Evolutionary conservation across 1,140 invertebrate species (phyloP), one percentile per base, ranked within the genome.

Genomic region (Meloidogyne chitwoodi): DNA sequence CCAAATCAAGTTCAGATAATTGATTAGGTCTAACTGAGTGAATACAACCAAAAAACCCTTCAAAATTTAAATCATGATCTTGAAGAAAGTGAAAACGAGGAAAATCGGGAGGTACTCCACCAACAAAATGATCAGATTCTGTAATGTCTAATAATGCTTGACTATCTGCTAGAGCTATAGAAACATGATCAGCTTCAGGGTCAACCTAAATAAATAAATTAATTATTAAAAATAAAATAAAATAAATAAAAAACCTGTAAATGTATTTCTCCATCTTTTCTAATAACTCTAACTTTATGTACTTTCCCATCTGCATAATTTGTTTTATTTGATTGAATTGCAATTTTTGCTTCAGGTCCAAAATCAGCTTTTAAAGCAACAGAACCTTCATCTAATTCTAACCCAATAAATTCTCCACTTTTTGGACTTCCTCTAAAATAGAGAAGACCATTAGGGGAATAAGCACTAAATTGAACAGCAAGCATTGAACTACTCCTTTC

Each of bases 31-130:
- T 81, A 14, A 86, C 84, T n/a, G 77, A 76, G 14, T 83, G 80
- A 61, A 86, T 83, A 69, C 85, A 86, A n/a, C 85, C 85, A 75
- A 87, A 85, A 75, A 86, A 86, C 44, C 85, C 85, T 41, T 75
- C 66, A 79, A 87, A 86, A 31, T 76, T 48, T 24, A 86, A 81
- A n/a, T 80, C 75, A 24, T 81, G 68, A 22, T 41, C 41, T 26
- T 75, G 63, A 19, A 38, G 24, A 41, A 86, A 86, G 14, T 71
- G 41, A 16, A 61, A 16, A n/a, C 61, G 68, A 44, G 84, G 66
- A 34, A 77, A 84, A 34, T 82, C 77, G 8, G 81, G 74, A 24
- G 85, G 86, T 31, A 86, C 81, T 61, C 85, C 85, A 19, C 83
- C 85, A 26, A 86, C 80, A 67, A 70, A 85, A 64, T 86, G 86